phyloP scores from a whole-genome alignment of 2,113 vertebrate species.

The Gopherus flavomarginatus region DNA sequence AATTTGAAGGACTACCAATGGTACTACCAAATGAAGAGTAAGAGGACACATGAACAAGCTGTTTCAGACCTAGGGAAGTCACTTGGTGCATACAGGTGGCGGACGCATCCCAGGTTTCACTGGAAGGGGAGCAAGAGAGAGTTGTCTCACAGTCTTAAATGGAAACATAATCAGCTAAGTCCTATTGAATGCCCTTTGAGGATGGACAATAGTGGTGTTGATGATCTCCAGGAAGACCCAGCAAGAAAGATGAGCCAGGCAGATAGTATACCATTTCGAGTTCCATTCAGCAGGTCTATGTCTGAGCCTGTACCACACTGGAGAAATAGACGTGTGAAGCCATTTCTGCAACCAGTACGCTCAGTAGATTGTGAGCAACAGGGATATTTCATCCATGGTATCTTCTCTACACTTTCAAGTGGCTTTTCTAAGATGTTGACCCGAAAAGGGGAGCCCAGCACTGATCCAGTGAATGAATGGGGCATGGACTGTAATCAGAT shows the following conservation, averaged over 20 bases:
- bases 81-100: conserved; percentile 67
- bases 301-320: conserved; percentile 68
- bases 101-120: conserved; percentile 58
- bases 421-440: conserved; percentile 75
- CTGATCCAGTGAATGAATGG: conserved; percentile 54
- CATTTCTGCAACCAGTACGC: background rate
- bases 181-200: conserved; percentile 20
- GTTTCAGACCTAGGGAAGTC: conserved; percentile 52
- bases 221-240: background rate
- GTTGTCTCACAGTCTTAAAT: background rate
- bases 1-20: conserved; percentile 72
- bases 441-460: conserved; percentile 69
- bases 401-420: conserved; percentile 80
- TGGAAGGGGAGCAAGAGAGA: conserved; percentile 60
- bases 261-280: background rate
- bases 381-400: conserved; percentile 62
- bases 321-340: conserved; percentile 10
- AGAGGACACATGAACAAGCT: conserved; percentile 64
- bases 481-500: background rate
- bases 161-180: background rate
- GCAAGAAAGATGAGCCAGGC: background rate
- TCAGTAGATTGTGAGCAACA: conserved; percentile 64
- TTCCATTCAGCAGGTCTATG: conserved; percentile 78
- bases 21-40: conserved; percentile 66
- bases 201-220: background rate